Conservation (phyloP, 2,113 vertebrate species). For the Galbula dea region DNA sequence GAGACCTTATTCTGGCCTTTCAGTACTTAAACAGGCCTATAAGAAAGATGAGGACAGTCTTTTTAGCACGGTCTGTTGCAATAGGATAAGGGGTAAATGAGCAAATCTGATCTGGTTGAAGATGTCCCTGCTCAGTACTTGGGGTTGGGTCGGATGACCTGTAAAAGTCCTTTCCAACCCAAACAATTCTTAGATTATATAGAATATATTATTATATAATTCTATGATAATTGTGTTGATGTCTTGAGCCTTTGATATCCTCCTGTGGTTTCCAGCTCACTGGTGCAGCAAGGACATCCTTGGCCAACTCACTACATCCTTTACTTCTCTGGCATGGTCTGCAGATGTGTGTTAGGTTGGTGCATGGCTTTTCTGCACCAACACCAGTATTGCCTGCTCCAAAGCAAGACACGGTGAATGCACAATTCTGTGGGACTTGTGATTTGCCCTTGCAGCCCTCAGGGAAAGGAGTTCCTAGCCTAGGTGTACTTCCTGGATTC, state of each 20-base stretch:
- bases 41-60: too few relatives aligned
- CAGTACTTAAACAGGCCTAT: too few relatives aligned
- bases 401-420: too few relatives aligned
- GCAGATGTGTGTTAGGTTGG: not conserved
- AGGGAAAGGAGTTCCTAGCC: not conserved
- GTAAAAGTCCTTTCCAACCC: too few relatives aligned
- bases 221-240: not conserved
- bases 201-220: too few relatives aligned
- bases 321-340: not conserved
- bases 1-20: too few relatives aligned
- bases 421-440: not conserved
- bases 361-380: not conserved
- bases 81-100: too few relatives aligned
- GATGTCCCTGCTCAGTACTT: too few relatives aligned
- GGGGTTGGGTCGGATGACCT: too few relatives aligned
- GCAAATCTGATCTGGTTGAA: too few relatives aligned
- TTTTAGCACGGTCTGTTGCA: too few relatives aligned
- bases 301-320: accelerated
- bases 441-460: not conserved
- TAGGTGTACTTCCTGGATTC: not conserved
- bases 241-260: not conserved
- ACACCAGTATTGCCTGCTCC: not conserved
- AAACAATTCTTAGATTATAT: too few relatives aligned
- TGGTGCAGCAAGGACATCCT: not conserved
- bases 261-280: not conserved